Evolutionary conservation across 2,797 vertebrate genomes (phyloP), one percentile per base, ranked within the genome.

Genomic region (Sylvia borin): DNA sequence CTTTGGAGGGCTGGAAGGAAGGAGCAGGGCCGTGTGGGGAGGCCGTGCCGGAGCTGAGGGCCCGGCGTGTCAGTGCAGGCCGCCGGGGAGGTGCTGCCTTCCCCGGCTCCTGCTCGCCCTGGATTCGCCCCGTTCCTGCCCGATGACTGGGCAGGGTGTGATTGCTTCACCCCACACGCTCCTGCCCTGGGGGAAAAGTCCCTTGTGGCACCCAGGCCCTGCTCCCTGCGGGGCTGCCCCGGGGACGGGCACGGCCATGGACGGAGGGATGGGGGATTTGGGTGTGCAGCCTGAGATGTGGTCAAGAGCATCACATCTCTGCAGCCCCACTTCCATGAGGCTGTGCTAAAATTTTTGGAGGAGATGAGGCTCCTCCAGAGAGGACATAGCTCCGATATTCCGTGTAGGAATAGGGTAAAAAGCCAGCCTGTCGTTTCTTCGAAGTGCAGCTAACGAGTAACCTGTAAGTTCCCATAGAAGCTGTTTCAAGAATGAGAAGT

Each of bases 141-240:
- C 11, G 3, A 19, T 90, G 82, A 86, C 47, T 36, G 75, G 5
- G 1, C 1, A 57, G n/a, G 55, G 21, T 16, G 6, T 0, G 3
- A 84, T 91, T 96, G 87, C 95, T 94, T 91, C 95, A 94, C 76
- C 90, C 82, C 55, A 53, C 38, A 22, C n/a, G 42, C 82, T 66
- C 70, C 11, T 0, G 81, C 72, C 53, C 6, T 0, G 14, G 11
- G 65, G 71, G 0, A 0, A n/a, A 88, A 42, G 10, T 8, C 7
- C 51, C 60, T 17, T 50, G 79, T 2, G 6, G 51, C 82, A 27
- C 71, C 15, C 54, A 0, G 29, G 60, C 26, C 16, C 29, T 13
- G 55, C 68, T 53, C 38, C 34, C 58, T 0, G 1, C 9, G 19
- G 36, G 3, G 51, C 42, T 4, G 9, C 14, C 42, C 40, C 11